Base-by-base conservation (phyloP, 1,140 invertebrate species). In the Papilio polytes region DNA sequence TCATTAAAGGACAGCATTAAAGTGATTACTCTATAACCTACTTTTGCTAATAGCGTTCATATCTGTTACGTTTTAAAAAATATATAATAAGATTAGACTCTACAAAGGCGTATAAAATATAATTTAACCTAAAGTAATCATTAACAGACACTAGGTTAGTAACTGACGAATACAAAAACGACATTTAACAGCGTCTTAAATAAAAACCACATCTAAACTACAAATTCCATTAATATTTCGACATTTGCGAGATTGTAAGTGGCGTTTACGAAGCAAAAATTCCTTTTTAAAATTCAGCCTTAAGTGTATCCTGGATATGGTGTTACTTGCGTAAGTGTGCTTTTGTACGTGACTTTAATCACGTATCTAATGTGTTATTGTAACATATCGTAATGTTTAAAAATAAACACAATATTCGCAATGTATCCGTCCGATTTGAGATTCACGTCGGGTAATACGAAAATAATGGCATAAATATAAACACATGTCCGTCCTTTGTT, bases 1-100 rank as follows among this genome's bases (percentile, higher is more conserved):
- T 85, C 86, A 87, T 89, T 84, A 88, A 80, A 81, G 85, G 82
- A 80, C 53, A 86, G 85, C 87, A 91, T 89, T 90, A 89, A 84
- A 80, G 85, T 91, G 88, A 91, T 92, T 91, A 90, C 53, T 81
- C 88, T 88, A 86, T 82, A 80, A 22, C 41, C 26, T 36, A 44
- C 77, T 78, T 78, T 1, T 20, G 56, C 56, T 70, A 31, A 36
- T 31, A 63, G 20, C 76, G 20, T 9, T 74, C 48, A 46, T 74
- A 26, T 51, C 22, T 44, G 44, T 9, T 74, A 15, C 15, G 51
- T 51, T 53, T 13, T 36, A 70, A 70, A 31, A 70, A 15, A 63
- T 22, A 0, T 63, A 63, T 26, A 36, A 63, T 2, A 66, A 26
- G 12, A 1, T 66, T 66, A 26, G 7, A 15, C 46, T 3, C 13